Evolutionary conservation across 2,888 invertebrate genomes (phyloP).

Genomic region (Xestia xanthographa): DNA sequence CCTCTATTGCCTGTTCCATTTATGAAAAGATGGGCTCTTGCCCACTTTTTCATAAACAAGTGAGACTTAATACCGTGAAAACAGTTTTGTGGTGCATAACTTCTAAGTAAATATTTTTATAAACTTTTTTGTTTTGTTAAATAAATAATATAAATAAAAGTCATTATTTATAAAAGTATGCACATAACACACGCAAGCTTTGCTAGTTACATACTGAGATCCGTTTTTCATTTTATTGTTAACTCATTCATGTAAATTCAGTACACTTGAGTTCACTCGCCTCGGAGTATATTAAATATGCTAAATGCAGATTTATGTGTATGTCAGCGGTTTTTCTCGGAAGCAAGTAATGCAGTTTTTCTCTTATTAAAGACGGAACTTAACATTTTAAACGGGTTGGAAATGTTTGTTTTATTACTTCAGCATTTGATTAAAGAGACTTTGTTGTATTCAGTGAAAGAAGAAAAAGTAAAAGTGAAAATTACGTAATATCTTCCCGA

Average conservation of each 20-base stretch:
- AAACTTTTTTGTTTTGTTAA: too few relatives aligned
- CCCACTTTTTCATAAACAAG: background rate
- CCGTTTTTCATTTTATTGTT: constrained; percentile 15
- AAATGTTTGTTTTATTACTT: background rate
- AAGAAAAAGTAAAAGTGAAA: too few relatives aligned
- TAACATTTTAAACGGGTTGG: background rate
- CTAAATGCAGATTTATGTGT: constrained; percentile 57
- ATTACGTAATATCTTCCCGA: background rate
- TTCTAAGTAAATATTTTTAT: too few relatives aligned
- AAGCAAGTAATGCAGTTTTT: background rate
- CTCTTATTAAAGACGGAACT: background rate
- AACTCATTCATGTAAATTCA: background rate
- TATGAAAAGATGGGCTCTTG: background rate
- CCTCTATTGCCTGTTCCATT: background rate
- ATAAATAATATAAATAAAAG: background rate
- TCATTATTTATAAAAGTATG: background rate
- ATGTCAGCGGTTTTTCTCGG: constrained; percentile 36
- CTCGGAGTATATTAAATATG: constrained; percentile 59
- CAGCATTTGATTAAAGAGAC: background rate
- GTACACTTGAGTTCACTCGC: constrained; percentile 30
- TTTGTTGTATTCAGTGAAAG: background rate
- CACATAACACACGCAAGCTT: background rate
- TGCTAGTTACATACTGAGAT: background rate
- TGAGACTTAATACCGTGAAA: too few relatives aligned
- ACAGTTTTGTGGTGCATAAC: too few relatives aligned